Base-by-base conservation (phyloP, 1,140 invertebrate species). In the Brachionus angularis region DNA sequence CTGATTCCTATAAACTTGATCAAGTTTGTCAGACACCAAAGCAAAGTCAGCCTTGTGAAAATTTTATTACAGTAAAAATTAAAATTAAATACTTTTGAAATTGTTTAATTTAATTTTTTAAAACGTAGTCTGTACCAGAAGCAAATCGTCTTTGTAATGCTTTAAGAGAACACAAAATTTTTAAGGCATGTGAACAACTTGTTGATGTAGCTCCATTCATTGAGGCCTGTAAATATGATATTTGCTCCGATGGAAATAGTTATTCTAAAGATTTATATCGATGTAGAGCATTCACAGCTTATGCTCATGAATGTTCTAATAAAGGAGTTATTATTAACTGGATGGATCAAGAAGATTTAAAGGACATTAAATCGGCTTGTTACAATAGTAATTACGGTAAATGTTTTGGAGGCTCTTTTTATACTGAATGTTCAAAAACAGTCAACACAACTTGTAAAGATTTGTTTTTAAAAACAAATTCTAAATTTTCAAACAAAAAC, bases 1-100 rank as follows among this genome's bases (percentile, higher is more conserved):
- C 89, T 0, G 90, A 91, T 77, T 90, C 91, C 75, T 93, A 91
- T 91, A 91, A 89, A 78, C 88, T 87, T 0, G 85, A 85, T 27
- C 87, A 89, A 76, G 83, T 84, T 14, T 91, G 90, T 77, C 75
- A 77, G 0, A 87, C 74, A 82, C 78, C 0, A 76, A 80, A 0
- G 88, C 89, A 1, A 86, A 5, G 86, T 85, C 75, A 79, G 90
- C 29, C 86, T 86, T 71, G 70, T 47, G 34, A 27, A 67, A 85
- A 85, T 23, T 83, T 86, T n/a, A 74, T 89, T 34, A 89, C 90
- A 78, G 83, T 83, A 79, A 81, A 86, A 23, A n/a, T 42, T 21
- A 42, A 42, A 46, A 14, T 42, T 31, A 72, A n/a, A 33, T 27
- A 33, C 23, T 33, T 46, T 42, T 25, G 18, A 31, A 42, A 44